Conservation (phyloP, 2,888 invertebrate genomes). For the Stomorhina lunata region DNA sequence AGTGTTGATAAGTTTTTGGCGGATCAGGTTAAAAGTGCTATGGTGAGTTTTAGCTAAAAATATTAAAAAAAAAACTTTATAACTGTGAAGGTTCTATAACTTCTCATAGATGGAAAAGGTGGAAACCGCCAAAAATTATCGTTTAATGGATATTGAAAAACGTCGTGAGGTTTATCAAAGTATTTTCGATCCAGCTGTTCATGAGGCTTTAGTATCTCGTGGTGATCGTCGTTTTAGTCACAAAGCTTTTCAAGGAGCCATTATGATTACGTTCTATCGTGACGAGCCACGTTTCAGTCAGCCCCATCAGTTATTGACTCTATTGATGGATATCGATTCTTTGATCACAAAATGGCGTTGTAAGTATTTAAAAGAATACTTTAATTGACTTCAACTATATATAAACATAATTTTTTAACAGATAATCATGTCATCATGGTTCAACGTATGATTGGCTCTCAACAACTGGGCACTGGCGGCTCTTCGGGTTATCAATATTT, state of each 20-base stretch:
- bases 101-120: slow-evolving; percentile 82
- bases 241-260: slow-evolving; percentile 96
- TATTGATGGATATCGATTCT: slow-evolving; percentile 98
- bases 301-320: slow-evolving; percentile 95
- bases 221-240: slow-evolving; percentile 90
- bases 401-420: slow-evolving; percentile 77
- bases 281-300: slow-evolving; percentile 99
- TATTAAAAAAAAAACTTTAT: not conserved
- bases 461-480: slow-evolving; percentile 97
- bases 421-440: slow-evolving; percentile 99
- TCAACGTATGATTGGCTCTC: slow-evolving; percentile 98
- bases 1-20: slow-evolving; percentile 87
- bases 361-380: slow-evolving; percentile 81
- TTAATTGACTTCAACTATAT: not conserved
- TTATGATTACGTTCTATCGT: slow-evolving; percentile 98
- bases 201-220: slow-evolving; percentile 90
- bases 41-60: slow-evolving; percentile 71
- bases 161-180: slow-evolving; percentile 92
- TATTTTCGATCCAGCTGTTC: slow-evolving; percentile 91
- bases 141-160: slow-evolving; percentile 88
- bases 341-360: slow-evolving; percentile 99
- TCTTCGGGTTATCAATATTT: slow-evolving; percentile 99
- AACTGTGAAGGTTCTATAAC: not conserved
- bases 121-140: slow-evolving; percentile 84
- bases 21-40: slow-evolving; percentile 84